Conservation (phyloP, 2,888 invertebrate species). For the Tuta absoluta region DNA sequence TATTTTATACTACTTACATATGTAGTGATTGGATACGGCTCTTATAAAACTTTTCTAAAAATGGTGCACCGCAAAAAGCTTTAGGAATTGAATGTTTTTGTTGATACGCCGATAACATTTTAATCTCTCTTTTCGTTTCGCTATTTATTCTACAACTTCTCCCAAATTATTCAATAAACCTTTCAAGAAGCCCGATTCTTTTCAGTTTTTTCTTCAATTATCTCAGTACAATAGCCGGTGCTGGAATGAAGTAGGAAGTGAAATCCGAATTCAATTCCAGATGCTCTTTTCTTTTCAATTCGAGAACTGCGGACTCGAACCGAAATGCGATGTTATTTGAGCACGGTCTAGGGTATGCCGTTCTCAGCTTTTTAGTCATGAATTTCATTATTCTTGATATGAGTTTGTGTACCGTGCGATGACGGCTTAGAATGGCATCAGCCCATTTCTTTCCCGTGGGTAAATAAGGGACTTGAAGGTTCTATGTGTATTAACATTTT, state of each 20-base stretch:
- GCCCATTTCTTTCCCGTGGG: too few species aligned
- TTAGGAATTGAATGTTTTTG: too few species aligned
- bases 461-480: too few species aligned
- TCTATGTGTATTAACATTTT: too few species aligned
- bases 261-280: background rate
- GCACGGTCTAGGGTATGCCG: background rate
- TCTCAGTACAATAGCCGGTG: slow-evolving; percentile 20
- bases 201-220: slow-evolving; percentile 7
- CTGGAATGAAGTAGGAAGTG: slow-evolving; percentile 10
- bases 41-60: too few species aligned
- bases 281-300: slow-evolving; percentile 4
- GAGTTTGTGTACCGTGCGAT: background rate
- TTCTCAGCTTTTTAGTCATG: background rate
- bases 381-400: background rate
- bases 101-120: too few species aligned
- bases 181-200: background rate
- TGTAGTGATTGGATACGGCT: too few species aligned
- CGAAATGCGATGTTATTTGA: background rate
- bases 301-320: background rate
- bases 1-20: too few species aligned
- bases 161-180: background rate
- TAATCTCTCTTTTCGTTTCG: too few species aligned
- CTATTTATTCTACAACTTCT: too few species aligned
- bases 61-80: too few species aligned
- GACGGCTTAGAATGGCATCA: too few species aligned